These are phyloP conservation scores for Caenorhabditis inopinata DNA, from an alignment of 1,140 invertebrate species.

Conservation along the genomic window DNA sequence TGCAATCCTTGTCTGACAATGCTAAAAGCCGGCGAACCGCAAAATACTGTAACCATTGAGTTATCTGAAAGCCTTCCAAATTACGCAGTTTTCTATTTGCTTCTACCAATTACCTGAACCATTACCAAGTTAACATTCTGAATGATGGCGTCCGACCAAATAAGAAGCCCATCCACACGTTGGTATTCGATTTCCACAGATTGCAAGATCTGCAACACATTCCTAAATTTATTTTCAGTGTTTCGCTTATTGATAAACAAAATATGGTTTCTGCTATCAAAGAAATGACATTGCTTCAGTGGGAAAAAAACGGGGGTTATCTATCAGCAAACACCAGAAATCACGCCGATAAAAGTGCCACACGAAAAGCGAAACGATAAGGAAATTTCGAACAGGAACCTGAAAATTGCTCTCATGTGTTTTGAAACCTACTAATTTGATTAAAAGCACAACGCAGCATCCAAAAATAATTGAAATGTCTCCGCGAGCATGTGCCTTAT, in stretches of 20 bases:
- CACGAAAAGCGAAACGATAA: neutral
- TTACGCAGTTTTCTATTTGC: neutral
- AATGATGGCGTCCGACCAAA: slow-evolving; percentile 22
- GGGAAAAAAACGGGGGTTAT: neutral
- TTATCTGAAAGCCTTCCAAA: slow-evolving; percentile 40
- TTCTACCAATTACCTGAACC: neutral
- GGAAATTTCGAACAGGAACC: neutral
- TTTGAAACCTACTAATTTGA: slow-evolving; percentile 37
- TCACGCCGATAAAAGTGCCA: neutral
- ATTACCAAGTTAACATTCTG: slow-evolving; percentile 3
- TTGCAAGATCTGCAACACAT: slow-evolving; percentile 39
- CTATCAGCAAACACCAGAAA: neutral
- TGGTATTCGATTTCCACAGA: slow-evolving; percentile 41
- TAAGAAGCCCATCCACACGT: slow-evolving; percentile 43
- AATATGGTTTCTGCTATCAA: neutral
- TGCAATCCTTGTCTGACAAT: slow-evolving; percentile 58
- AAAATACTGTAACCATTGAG: slow-evolving; percentile 64
- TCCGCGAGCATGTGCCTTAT: slow-evolving; percentile 65
- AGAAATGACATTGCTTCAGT: neutral
- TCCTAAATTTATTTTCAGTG: neutral
- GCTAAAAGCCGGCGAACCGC: slow-evolving; percentile 60
- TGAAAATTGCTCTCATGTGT: neutral
- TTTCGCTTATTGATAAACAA: neutral
- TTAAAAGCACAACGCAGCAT: slow-evolving; percentile 55
- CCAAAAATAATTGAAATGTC: slow-evolving; percentile 63